Evolutionary conservation across 2,888 invertebrate genomes (phyloP).

Genomic region (Myopa testacea): DNA sequence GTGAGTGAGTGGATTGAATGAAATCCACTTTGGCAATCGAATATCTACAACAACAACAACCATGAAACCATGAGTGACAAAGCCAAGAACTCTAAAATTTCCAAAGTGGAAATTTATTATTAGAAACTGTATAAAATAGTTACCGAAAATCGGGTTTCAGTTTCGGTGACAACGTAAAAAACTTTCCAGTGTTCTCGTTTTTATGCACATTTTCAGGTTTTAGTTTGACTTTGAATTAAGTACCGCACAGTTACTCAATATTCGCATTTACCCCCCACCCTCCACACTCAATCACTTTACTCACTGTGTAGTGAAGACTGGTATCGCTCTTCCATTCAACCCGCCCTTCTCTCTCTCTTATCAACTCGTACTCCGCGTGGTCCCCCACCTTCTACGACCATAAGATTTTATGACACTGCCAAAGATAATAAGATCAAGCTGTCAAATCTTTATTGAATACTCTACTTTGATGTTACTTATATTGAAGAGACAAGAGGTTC

Average conservation of each 20-base stretch:
- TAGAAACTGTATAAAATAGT: background rate
- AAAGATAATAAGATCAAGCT: slow-evolving; percentile 31
- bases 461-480: background rate
- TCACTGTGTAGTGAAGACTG: background rate
- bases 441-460: slow-evolving; percentile 29
- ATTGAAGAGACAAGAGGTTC: slow-evolving; percentile 3
- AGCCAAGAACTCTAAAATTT: background rate
- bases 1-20: background rate
- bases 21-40: background rate
- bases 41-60: background rate
- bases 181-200: background rate
- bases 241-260: background rate
- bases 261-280: too few relatives aligned
- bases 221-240: slow-evolving; percentile 9
- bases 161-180: background rate
- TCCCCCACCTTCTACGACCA: background rate
- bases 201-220: background rate
- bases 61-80: background rate
- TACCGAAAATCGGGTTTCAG: background rate
- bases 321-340: too few relatives aligned
- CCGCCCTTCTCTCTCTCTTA: too few relatives aligned
- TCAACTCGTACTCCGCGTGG: background rate
- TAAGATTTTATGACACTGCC: slow-evolving; percentile 21
- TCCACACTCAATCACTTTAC: background rate
- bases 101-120: slow-evolving; percentile 6